Evolutionary conservation across 1,140 invertebrate genomes (phyloP), one percentile per base, ranked within the genome.

Genomic region (Diorhabda sublineata): DNA sequence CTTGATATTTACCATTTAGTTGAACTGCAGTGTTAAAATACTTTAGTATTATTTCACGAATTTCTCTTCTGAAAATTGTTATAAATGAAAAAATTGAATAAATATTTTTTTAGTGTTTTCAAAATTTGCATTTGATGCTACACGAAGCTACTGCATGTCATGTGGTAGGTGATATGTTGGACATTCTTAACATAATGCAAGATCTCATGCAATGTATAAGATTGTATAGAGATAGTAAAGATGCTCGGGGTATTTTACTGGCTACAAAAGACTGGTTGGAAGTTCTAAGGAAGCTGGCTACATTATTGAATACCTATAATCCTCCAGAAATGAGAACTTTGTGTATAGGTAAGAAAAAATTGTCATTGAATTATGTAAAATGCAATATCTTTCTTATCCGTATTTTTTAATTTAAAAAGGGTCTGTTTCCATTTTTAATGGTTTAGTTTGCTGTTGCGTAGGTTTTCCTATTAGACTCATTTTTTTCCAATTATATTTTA

Each of bases 61-160:
- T 43, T 67, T 43, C 47, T 59, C 3, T 43, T 26, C 26, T 26
- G 26, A 26, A 26, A 26, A 26, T 26, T 26, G 26, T 26, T 26
- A 26, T 26, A 26, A 26, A 26, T 26, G 26, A 26, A 26, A 26
- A 26, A 26, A 26, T 26, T 45, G 45, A 52, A 60, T 67, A 65
- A 68, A 58, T 71, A 64, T 69, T 70, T 72, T 81, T 83, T 8
- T 77, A 92, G 86, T 92, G 94, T 11, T 89, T 97, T 76, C 91
- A 93, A 81, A 95, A 93, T 71, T 82, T 97, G 66, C 94, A 96
- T 83, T 90, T 93, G 73, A 96, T 97, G 91, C 93, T 96, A 78
- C 94, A 97, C 76, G 95, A 97, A 81, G 94, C 94, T 9, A 95
- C 93, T 3, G 92, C 92, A 0, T 95, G 93, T 77, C 92, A 94